Percentiles rank a stretch among this genome's conserved stretches.
Evolutionary conservation across 2,113 vertebrate genomes (phyloP).

Genomic region (Misgurnus anguillicaudatus): DNA sequence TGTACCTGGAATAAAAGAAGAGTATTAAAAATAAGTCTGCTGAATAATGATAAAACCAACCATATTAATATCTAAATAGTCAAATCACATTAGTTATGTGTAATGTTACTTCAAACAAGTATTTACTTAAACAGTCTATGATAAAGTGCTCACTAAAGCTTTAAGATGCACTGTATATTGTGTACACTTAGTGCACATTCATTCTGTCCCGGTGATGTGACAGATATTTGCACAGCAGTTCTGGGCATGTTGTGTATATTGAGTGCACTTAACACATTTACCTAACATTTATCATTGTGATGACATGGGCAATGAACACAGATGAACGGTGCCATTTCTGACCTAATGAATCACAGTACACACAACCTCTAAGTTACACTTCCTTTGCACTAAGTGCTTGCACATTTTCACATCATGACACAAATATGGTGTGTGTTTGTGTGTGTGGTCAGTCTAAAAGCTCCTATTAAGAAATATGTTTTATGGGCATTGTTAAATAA

Average conservation of each 20-base stretch:
- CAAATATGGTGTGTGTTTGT: slow-evolving; percentile 45
- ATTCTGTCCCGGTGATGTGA: slow-evolving; percentile 22
- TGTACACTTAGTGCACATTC: slow-evolving; percentile 23
- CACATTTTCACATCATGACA: slow-evolving; percentile 40
- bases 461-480: slow-evolving; percentile 62
- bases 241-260: slow-evolving; percentile 51
- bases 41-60: too few relatives aligned
- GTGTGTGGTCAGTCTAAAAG: slow-evolving; percentile 47
- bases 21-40: not conserved
- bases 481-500: slow-evolving; percentile 64
- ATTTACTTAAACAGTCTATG: slow-evolving; percentile 6
- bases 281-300: slow-evolving; percentile 53
- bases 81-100: not conserved
- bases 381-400: slow-evolving; percentile 48
- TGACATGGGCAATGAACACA: slow-evolving; percentile 58
- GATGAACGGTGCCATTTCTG: slow-evolving; percentile 47
- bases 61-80: not conserved
- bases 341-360: slow-evolving; percentile 49
- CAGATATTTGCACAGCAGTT: slow-evolving; percentile 29
- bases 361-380: slow-evolving; percentile 47
- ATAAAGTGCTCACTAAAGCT: slow-evolving; percentile 6
- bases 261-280: slow-evolving; percentile 60
- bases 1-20: too few relatives aligned
- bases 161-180: slow-evolving; percentile 28
- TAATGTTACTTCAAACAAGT: not conserved